These are phyloP conservation scores for Ametastegia equiseti DNA, from an alignment of 2,888 invertebrate species.

Conservation along the genomic window DNA sequence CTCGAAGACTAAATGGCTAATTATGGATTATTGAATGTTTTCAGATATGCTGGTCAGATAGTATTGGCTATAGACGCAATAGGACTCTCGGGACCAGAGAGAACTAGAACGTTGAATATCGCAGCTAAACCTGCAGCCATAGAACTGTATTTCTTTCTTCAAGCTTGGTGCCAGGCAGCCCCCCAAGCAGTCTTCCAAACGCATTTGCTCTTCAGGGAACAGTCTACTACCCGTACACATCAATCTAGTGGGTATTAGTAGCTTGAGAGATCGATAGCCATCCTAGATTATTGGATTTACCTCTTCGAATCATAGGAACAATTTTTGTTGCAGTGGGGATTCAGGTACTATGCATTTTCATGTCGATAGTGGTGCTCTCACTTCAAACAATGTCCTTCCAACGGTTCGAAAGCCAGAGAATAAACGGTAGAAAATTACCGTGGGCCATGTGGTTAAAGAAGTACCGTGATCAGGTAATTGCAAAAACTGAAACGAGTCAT, in stretches of 20 bases:
- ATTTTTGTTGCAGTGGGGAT: conserved; percentile 79
- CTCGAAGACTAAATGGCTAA: background rate
- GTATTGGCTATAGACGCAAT: conserved; percentile 88
- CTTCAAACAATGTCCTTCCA: conserved; percentile 85
- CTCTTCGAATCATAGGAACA: background rate
- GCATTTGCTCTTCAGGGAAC: conserved; percentile 81
- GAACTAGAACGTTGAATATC: conserved; percentile 80
- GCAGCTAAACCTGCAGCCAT: conserved; percentile 83
- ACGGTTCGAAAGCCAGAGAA: conserved; percentile 87
- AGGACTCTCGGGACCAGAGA: conserved; percentile 79
- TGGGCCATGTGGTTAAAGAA: conserved; percentile 80
- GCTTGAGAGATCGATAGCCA: conserved; percentile 7
- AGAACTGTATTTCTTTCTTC: conserved; percentile 87
- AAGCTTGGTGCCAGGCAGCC: conserved; percentile 87
- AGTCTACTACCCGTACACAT: conserved; percentile 77
- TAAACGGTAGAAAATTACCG: conserved; percentile 85
- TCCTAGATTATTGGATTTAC: background rate
- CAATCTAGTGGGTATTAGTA: conserved; percentile 80
- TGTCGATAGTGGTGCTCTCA: conserved; percentile 84
- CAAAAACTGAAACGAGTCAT: too few relatives aligned
- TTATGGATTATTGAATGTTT: conserved; percentile 55
- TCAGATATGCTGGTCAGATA: conserved; percentile 84
- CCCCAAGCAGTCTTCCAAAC: conserved; percentile 84
- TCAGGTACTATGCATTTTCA: conserved; percentile 82
- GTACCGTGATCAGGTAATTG: conserved; percentile 65